Evolutionary conservation across 1,140 invertebrate genomes (phyloP), one percentile per base, ranked within the genome.

Genomic region (Nasonia vitripennis): DNA sequence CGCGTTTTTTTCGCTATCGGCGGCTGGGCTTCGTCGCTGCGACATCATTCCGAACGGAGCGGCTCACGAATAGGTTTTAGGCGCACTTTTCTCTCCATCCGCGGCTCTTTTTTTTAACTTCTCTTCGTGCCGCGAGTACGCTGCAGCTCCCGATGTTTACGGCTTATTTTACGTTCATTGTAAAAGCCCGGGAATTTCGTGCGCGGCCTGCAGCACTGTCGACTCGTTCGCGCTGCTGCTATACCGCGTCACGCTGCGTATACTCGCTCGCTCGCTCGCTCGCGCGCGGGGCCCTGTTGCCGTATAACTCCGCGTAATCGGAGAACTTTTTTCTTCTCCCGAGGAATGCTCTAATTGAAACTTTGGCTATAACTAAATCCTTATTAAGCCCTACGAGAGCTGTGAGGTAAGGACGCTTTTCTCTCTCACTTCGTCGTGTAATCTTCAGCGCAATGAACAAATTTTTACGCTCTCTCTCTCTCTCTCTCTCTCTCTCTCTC

Each of bases 81-180:
- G 20, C 73, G 73, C 17, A 34, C 73, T 75, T 41, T 10, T 20
- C 74, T n/a, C 23, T 23, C 74, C 1, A 27, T 1, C 27, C 27
- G 27, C 27, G 27, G 27, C 27, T 27, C 27, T 27, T 34, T 67
- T 67, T 31, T 62, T 34, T 37, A 62, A 79, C 51, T 79, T 62
- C 27, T 27, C 27, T 14, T 20, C 55, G 51, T 71, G 4, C 31
- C 68, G 68, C 68, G 68, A 37, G 27, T 27, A 11, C 70, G 27
- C 27, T 73, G 70, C 70, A 73, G 55, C 17, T 62, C 55, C 2
- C 55, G 3, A n/a, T 78, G 75, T 78, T 78, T 78, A 78, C 23
- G 75, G 75, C 75, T 55, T 27, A 78, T 55, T 78, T 78, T 78
- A 78, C 75, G 75, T 31, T 55, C 48, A 78, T 78, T 78, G 75